Base-by-base conservation (phyloP, 2,888 invertebrate species). In the Bursaphelenchus okinawaensis region DNA sequence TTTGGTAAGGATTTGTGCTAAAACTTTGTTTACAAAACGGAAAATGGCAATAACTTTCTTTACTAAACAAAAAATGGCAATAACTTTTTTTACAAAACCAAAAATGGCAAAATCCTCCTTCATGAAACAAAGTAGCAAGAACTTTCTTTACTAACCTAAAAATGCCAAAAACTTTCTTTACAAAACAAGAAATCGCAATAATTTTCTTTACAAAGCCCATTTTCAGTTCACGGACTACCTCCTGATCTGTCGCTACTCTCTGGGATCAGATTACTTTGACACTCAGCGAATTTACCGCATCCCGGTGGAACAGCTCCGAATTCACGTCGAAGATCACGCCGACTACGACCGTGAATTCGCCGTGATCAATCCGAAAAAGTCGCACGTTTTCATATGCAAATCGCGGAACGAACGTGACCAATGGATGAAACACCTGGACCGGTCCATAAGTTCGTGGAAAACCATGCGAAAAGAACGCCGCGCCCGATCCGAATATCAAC, bases 191-290 rank as follows among this genome's bases (percentile, higher is more conserved):
- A n/a, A n/a, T n/a, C n/a, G n/a, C n/a, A n/a, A n/a, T n/a, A 7
- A 22, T 57, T 19, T 67, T 19, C 16, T 16, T 23, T 57, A 40
- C n/a, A 6, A 40, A 40, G 40, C 23, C 20, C 16, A 40, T 8
- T 40, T 76, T 63, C 59, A 77, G 75, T 79, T 79, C 70, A 71
- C 72, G 7, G 80, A 80, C 68, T 68, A 55, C n/a, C 69, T 79
- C 29, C 76, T 78, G 70, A 71, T 79, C 16, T 79, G 78, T 55
- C 74, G 76, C 1, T 72, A 68, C 52, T 22, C 66, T 22, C 27
- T 66, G 29, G 68, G 66, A 55, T 50, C 61, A n/a, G 68, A 63
- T 59, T 40, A 52, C 23, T 66, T 78, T 64, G 75, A 79, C 55
- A 67, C 73, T 69, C 50, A 59, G 6, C 58, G 70, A 19, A 71